Evolutionary conservation across 2,113 vertebrate genomes (phyloP), one percentile per base, ranked within the genome.

Genomic region (Oxygymnocypris stewartii): DNA sequence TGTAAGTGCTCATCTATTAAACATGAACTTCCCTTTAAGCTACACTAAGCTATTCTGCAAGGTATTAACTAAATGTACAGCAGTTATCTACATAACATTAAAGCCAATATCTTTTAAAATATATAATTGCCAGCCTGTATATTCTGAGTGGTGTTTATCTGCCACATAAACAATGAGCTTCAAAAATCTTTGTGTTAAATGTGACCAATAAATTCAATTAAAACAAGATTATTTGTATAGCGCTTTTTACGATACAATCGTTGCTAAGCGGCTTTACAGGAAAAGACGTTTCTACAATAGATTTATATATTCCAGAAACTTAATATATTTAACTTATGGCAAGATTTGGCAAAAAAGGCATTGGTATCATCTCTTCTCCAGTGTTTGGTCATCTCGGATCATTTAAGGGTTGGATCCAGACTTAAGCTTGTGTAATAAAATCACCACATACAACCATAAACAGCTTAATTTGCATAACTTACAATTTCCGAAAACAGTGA

Each of bases 1-100:
- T 71, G 14, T 35, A 16, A 65, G 25, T 35, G 2, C 14, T n/a
- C n/a, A 69, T 67, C 28, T 69, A 7, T 31, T 69, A 18, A 37
- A 37, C 35, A 73, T 73, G 18, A 73, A 73, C 35, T 73, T 40
- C 69, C 31, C 67, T 71, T 71, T 20, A 71, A 71, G 67, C 67
- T 31, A 31, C 14, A 3, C 25, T 67, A 16, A 67, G 14, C 31
- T 18, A 35, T 69, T 31, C 31, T 31, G 28, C 28, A 16, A 31
- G 12, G 4, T 67, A 67, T 67, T 67, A 67, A 18, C 16, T 18
- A 37, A 71, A 71, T 69, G 2, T 18, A 51, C 49, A 63, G 61
- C n/a, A 73, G 4, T 18, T 23, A 74, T 18, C 35, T 71, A 20
- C 67, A 37, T 35, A 37, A 37, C 9, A 71, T 71, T 20, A 18